phyloP scores from a whole-genome alignment of 2,113 vertebrate species.

The Phrynocephalus versicolor region DNA sequence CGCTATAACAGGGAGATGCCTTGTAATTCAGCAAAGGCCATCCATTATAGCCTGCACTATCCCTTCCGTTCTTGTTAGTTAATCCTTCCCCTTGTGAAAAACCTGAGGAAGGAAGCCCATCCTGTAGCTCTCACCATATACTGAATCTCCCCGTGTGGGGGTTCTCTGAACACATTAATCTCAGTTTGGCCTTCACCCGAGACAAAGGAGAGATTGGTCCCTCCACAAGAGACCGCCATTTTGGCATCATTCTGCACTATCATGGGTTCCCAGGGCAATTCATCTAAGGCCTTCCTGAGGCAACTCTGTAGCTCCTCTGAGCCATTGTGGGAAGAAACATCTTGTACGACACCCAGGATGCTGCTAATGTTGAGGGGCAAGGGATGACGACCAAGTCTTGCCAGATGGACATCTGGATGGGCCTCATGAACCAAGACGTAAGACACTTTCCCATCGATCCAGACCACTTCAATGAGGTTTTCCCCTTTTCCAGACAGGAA shows the following conservation, averaged over 20 bases:
- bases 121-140: not conserved
- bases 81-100: not conserved
- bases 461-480: not conserved
- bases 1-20: not conserved
- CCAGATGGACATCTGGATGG: not conserved
- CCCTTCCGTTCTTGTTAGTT: not conserved
- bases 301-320: not conserved
- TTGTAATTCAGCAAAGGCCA: not conserved
- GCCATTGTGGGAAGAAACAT: not conserved
- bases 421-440: not conserved
- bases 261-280: not conserved
- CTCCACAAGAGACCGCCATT: conserved; percentile 1
- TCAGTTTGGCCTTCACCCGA: not conserved
- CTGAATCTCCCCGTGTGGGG: not conserved
- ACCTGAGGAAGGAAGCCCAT: not conserved
- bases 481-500: conserved; percentile 8
- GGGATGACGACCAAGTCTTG: not conserved
- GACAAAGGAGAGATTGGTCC: not conserved
- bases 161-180: not conserved
- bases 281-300: not conserved
- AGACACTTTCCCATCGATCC: not conserved
- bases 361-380: not conserved
- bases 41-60: too few species aligned
- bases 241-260: not conserved
- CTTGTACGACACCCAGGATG: not conserved